These are phyloP conservation scores for Dasypus novemcinctus DNA, from an alignment of 2,113 vertebrate genomes.

Conservation along the genomic window DNA sequence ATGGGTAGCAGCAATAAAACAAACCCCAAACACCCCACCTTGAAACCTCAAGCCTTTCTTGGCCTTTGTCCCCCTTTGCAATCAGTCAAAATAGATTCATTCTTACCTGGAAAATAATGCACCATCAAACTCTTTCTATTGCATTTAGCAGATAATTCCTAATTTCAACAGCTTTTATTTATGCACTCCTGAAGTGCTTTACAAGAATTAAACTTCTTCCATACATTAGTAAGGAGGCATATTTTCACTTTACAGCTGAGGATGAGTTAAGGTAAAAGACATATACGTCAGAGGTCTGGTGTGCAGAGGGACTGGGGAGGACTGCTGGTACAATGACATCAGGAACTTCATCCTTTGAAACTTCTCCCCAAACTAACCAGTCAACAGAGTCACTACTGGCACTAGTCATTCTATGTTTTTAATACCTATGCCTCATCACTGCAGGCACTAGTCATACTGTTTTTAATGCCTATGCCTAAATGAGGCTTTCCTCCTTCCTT, in stretches of 20 bases:
- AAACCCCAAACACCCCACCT: neutral
- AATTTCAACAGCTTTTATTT: neutral
- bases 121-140: neutral
- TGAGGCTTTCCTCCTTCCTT: neutral
- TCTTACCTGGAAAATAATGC: conserved; percentile 4
- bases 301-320: neutral
- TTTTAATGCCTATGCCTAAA: neutral
- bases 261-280: neutral
- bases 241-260: conserved; percentile 2
- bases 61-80: neutral
- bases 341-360: neutral
- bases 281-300: neutral
- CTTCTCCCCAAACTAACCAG: neutral
- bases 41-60: neutral
- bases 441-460: neutral
- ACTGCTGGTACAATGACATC: neutral
- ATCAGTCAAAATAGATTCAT: neutral
- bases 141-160: neutral
- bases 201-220: neutral
- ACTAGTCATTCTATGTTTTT: neutral
- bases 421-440: neutral
- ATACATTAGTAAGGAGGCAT: neutral
- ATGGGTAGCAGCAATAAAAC: neutral
- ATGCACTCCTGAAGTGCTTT: neutral
- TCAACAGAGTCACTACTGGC: neutral